Evolutionary conservation across 2,797 vertebrate species (phyloP), one percentile per base, ranked within the genome.

Genomic region (Hemitrygon akajei): DNA sequence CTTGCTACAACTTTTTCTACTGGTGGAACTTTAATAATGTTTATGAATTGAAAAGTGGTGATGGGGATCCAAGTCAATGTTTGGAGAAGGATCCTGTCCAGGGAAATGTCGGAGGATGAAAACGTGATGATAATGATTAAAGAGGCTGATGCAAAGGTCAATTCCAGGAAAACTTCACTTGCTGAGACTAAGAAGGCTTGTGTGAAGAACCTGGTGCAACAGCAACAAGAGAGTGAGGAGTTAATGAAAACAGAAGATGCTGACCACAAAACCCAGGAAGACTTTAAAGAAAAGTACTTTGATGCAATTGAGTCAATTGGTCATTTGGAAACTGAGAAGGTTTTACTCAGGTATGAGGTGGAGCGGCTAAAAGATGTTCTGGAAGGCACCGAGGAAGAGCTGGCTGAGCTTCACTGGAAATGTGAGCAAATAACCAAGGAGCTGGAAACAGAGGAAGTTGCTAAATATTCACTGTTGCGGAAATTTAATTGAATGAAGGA

Each of bases 261-360:
- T n/a, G n/a, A n/a, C n/a, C n/a, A n/a, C n/a, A 18, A 37, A 30
- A 89, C 63, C 60, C 86, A 34, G 20, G 86, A 66, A 89, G 60
- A 89, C 60, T 89, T 89, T 66, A 63, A 89, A 69, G 86, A 66
- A 16, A 89, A 89, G 60, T 89, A 89, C 86, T 34, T 89, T 6
- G n/a, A n/a, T n/a, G n/a, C n/a, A n/a, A n/a, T n/a, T n/a, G 86
- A 89, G 16, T 69, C 60, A 18, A 89, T 89, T 20, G 60, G 63
- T 20, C 86, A 34, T 66, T 89, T 89, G 86, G 86, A 89, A 89
- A 89, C 86, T 22, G 86, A 89, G 86, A 89, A 89, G 86, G 37
- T 63, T 66, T 69, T 89, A 66, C 60, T 89, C 18, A n/a, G 66
- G 16, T 89, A 89, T 22, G 60, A 89, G 86, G 86, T 89, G 60